phyloP scores from a whole-genome alignment of 2,797 vertebrate genomes.

The Odontamblyopus lacepedii region DNA sequence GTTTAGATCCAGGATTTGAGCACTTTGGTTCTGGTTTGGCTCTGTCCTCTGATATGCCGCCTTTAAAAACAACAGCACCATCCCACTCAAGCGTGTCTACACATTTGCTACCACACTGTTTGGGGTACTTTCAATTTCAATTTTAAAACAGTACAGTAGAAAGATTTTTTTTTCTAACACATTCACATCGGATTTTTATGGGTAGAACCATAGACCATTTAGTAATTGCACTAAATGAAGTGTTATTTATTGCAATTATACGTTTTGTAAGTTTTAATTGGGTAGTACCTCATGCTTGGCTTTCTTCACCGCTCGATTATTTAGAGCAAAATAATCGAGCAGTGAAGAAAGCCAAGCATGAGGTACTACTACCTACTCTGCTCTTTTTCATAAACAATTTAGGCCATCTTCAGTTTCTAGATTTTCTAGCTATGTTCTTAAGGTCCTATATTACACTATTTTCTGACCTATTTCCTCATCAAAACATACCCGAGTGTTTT shows the following conservation, averaged over 20 bases:
- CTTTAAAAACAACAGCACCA: constrained; percentile 4
- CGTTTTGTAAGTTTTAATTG: background rate
- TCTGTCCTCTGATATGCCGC: background rate
- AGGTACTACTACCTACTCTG: background rate
- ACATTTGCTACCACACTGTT: background rate
- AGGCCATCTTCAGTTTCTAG: too few relatives aligned
- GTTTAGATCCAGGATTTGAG: constrained; percentile 67
- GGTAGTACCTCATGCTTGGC: background rate
- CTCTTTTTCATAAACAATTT: too few relatives aligned
- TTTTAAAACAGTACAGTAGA: background rate
- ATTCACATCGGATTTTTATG: background rate
- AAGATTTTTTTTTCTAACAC: background rate
- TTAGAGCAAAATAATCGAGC: too few relatives aligned
- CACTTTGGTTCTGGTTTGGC: constrained; percentile 6
- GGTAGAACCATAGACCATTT: too few relatives aligned
- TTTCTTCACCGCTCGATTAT: too few relatives aligned
- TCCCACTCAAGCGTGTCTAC: background rate
- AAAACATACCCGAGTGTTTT: too few relatives aligned
- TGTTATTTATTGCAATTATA: background rate
- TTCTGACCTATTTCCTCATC: too few relatives aligned
- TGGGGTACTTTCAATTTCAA: background rate
- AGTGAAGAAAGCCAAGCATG: too few relatives aligned
- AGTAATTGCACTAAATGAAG: background rate
- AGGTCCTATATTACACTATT: too few relatives aligned
- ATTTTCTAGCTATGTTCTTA: too few relatives aligned